A percentile compares a stretch with the other conserved stretches of the same genome.
These are phyloP conservation scores for Ochropacha duplaris DNA, from an alignment of 2,888 invertebrate species.

Conservation along the genomic window DNA sequence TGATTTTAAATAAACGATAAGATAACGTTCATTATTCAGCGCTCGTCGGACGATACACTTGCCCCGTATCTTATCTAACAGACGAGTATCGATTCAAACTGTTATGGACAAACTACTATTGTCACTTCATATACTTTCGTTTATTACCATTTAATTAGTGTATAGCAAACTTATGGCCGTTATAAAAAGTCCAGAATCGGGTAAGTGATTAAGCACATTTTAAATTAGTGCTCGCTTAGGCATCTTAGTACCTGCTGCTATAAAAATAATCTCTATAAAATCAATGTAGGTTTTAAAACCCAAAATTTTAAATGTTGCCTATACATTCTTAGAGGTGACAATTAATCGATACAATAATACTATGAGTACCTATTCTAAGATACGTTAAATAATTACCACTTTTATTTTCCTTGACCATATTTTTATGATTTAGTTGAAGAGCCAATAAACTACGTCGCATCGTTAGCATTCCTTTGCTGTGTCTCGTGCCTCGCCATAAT, in stretches of 20 bases:
- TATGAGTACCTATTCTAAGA: no score
- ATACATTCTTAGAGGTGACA: not conserved
- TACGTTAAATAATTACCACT: not conserved
- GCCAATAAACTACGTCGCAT: conserved; percentile 31
- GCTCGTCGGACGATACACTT: conserved; percentile 42
- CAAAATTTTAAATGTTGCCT: not conserved
- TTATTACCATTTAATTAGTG: conserved; percentile 17
- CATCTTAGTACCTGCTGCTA: not conserved
- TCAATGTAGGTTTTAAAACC: not conserved
- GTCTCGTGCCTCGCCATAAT: conserved; percentile 39
- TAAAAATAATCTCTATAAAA: no score
- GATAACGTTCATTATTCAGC: conserved; percentile 57
- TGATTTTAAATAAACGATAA: conserved; percentile 61
- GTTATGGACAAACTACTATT: conserved; percentile 47
- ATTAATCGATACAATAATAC: no score
- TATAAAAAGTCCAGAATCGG: conserved; percentile 13
- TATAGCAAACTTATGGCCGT: conserved; percentile 23
- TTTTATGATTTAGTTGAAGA: conserved; percentile 29
- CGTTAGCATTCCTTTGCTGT: conserved; percentile 31
- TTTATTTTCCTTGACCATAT: not conserved
- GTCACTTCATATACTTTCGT: conserved; percentile 36
- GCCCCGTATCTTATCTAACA: conserved; percentile 65
- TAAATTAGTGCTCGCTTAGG: no score
- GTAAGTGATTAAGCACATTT: conserved; percentile 37
- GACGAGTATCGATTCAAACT: conserved; percentile 60